Conservation (phyloP, 2,113 vertebrate species). For the Clupea harengus region DNA sequence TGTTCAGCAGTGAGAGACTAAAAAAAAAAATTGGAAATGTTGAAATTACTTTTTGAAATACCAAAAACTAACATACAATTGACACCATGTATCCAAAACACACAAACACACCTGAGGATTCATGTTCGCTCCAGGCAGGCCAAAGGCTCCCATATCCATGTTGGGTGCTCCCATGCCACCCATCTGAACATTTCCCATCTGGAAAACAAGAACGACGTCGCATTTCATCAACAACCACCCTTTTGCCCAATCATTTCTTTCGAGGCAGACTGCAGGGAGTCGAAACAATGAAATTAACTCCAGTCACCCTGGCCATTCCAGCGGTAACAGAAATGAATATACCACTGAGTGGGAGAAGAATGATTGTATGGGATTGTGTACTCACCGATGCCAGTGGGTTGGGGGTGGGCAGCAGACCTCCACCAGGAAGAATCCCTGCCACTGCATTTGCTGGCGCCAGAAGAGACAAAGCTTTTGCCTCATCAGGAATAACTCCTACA, state of each 20-base stretch:
- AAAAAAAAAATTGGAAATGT: background rate
- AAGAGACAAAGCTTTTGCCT: constrained; percentile 97
- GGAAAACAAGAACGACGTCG: background rate
- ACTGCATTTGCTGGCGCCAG: constrained; percentile 98
- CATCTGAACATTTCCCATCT: constrained; percentile 69
- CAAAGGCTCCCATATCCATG: constrained; percentile 70
- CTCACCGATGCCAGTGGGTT: constrained; percentile 89
- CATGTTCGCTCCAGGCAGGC: constrained; percentile 69
- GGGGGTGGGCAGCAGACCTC: constrained; percentile 94
- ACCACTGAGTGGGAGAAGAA: background rate
- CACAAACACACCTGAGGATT: constrained; percentile 64
- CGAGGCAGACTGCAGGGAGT: background rate
- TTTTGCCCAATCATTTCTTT: background rate
- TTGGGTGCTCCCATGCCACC: constrained; percentile 49
- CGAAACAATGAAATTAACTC: background rate
- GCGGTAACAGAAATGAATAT: background rate
- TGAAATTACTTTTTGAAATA: constrained; percentile 11
- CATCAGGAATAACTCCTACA: constrained; percentile 98
- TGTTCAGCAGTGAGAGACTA: constrained; percentile 92
- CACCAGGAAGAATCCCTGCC: constrained; percentile 94
- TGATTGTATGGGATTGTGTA: background rate
- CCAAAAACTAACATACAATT: background rate
- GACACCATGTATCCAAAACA: background rate
- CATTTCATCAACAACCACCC: background rate
- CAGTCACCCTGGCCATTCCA: background rate